Conservation (phyloP, 2,888 invertebrate species). For the Scaptodrosophila latifasciaeformis region DNA sequence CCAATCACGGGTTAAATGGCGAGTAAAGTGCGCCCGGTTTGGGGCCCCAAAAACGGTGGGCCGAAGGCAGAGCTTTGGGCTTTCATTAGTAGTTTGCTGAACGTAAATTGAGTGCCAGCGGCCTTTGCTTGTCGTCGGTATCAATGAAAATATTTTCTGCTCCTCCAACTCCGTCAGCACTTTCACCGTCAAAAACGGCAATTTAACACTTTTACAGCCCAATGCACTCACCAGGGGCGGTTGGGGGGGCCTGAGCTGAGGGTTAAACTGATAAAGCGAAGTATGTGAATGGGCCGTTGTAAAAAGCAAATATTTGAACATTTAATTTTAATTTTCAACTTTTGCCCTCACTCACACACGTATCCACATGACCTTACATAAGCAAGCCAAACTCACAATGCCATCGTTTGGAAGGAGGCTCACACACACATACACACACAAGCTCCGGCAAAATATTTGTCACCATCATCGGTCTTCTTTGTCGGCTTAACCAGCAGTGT, state of each 20-base stretch:
- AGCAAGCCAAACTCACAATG: too few species aligned
- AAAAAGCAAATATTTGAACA: slow-evolving; percentile 48
- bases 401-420: too few species aligned
- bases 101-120: too few species aligned
- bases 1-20: slow-evolving; percentile 65
- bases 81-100: slow-evolving; percentile 53
- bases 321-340: slow-evolving; percentile 50
- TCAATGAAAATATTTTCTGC: slow-evolving; percentile 25
- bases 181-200: slow-evolving; percentile 44
- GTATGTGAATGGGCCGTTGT: neutral
- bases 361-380: too few species aligned
- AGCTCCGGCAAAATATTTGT: slow-evolving; percentile 38
- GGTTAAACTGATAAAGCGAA: slow-evolving; percentile 31
- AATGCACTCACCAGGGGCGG: slow-evolving; percentile 2
- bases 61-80: slow-evolving; percentile 15
- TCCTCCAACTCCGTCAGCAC: neutral
- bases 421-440: neutral
- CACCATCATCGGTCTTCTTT: slow-evolving; percentile 2
- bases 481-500: slow-evolving; percentile 26
- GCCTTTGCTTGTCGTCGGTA: slow-evolving; percentile 23
- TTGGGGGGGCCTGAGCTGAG: too few species aligned
- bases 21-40: slow-evolving; percentile 56
- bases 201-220: slow-evolving; percentile 47
- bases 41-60: neutral
- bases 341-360: slow-evolving; percentile 15